Evolutionary conservation across 1,140 invertebrate species (phyloP).

Genomic region (Pseudomyrmex cubaensis): DNA sequence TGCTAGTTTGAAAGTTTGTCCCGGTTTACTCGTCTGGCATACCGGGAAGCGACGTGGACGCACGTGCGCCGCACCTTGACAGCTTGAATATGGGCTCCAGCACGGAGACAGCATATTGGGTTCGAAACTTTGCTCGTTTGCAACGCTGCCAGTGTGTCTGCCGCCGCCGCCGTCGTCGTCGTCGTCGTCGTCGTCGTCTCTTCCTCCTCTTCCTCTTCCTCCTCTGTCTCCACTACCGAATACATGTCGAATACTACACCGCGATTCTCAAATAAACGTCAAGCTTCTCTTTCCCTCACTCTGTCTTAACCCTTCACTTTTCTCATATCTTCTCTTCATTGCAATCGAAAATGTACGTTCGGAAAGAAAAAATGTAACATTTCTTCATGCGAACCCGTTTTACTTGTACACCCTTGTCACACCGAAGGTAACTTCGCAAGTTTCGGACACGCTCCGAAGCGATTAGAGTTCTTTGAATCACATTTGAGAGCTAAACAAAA

Average conservation of each 20-base stretch:
- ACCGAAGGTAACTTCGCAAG: too few relatives aligned
- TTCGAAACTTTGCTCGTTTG: conserved; percentile 79
- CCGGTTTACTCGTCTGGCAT: conserved; percentile 81
- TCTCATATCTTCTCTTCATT: too few relatives aligned
- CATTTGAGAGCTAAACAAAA: too few relatives aligned
- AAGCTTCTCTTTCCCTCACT: conserved; percentile 20
- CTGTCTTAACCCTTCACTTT: neutral
- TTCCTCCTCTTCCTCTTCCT: conserved; percentile 17
- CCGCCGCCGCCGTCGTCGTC: neutral
- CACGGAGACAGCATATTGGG: conserved; percentile 76
- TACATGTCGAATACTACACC: conserved; percentile 9
- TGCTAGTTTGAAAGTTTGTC: conserved; percentile 84
- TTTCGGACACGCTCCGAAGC: too few relatives aligned
- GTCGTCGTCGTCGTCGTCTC: conserved; percentile 1
- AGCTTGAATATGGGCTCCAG: conserved; percentile 76
- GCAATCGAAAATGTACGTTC: too few relatives aligned
- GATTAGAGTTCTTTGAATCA: too few relatives aligned
- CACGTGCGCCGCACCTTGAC: conserved; percentile 75
- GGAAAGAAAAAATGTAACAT: neutral
- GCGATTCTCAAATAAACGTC: conserved; percentile 40
- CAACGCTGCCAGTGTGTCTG: conserved; percentile 71
- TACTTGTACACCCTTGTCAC: too few relatives aligned
- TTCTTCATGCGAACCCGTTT: too few relatives aligned
- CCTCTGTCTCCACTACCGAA: conserved; percentile 20
- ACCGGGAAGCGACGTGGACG: conserved; percentile 69